phyloP scores from a whole-genome alignment of 2,797 vertebrate genomes.

The Acrocephalus scirpaceus region DNA sequence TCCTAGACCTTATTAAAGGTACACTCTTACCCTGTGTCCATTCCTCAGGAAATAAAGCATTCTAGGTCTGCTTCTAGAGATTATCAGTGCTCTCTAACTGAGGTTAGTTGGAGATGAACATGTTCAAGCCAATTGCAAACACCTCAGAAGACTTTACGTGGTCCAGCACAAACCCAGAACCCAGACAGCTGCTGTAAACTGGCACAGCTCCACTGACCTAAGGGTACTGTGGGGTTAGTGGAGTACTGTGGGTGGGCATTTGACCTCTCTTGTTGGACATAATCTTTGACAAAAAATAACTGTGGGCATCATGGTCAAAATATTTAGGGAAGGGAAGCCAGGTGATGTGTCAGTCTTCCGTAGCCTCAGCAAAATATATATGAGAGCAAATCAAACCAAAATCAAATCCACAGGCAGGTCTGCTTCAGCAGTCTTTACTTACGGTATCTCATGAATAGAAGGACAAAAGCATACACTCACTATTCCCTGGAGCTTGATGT shows the following conservation, averaged over 20 bases:
- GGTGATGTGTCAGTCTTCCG: not conserved
- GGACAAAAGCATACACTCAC: not conserved
- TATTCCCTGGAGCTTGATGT: not conserved
- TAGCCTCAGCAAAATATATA: not conserved
- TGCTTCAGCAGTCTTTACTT: not conserved
- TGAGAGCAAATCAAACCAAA: not conserved
- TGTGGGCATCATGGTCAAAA: not conserved
- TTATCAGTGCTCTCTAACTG: not conserved
- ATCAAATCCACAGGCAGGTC: not conserved
- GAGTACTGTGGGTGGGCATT: not conserved
- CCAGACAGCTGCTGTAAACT: not conserved
- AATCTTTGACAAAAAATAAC: not conserved
- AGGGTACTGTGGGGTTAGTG: not conserved
- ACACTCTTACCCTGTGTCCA: not conserved
- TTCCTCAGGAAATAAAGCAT: conserved; percentile 22
- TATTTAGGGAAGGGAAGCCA: not conserved
- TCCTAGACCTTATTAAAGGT: not conserved
- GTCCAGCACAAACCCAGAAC: not conserved
- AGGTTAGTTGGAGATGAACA: not conserved
- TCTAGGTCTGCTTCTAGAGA: not conserved
- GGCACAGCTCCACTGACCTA: not conserved
- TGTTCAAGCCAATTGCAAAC: not conserved
- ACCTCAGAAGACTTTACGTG: not conserved
- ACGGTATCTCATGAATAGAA: not conserved
- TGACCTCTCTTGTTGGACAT: not conserved